phyloP scores from a whole-genome alignment of 2,797 vertebrate species.

The Lithobates sylvaticus region DNA sequence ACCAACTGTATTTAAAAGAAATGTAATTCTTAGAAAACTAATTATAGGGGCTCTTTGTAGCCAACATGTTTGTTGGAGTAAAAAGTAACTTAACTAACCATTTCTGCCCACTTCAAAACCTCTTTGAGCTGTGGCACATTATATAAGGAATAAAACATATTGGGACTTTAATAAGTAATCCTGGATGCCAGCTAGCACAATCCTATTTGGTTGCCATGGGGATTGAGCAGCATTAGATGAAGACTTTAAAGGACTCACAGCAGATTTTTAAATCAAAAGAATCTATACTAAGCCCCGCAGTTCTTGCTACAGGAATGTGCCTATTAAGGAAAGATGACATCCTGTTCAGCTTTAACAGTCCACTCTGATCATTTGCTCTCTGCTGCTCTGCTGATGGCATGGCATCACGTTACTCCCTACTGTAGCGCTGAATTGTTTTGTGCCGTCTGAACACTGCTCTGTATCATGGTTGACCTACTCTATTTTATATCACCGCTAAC shows the following conservation, averaged over 20 bases:
- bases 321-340: conserved; percentile 55
- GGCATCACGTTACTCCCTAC: conserved; percentile 3
- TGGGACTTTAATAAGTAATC: conserved; percentile 56
- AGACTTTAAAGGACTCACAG: conserved; percentile 77
- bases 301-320: conserved; percentile 44
- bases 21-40: background rate
- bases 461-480: conserved; percentile 32
- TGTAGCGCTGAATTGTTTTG: conserved; percentile 24
- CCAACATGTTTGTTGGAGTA: background rate
- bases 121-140: conserved; percentile 17
- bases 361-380: conserved; percentile 51
- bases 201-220: conserved; percentile 79
- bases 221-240: conserved; percentile 79
- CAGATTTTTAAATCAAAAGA: conserved; percentile 72
- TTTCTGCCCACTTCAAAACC: conserved; percentile 17
- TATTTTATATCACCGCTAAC: conserved; percentile 16
- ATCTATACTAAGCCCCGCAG: conserved; percentile 40
- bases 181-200: conserved; percentile 73
- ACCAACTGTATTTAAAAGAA: background rate
- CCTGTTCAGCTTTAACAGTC: conserved; percentile 36
- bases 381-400: conserved; percentile 26
- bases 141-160: conserved; percentile 39
- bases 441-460: conserved; percentile 19
- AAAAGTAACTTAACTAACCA: background rate
- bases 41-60: background rate